Conservation (phyloP, 2,797 vertebrate genomes). For the Halcyon badia region DNA sequence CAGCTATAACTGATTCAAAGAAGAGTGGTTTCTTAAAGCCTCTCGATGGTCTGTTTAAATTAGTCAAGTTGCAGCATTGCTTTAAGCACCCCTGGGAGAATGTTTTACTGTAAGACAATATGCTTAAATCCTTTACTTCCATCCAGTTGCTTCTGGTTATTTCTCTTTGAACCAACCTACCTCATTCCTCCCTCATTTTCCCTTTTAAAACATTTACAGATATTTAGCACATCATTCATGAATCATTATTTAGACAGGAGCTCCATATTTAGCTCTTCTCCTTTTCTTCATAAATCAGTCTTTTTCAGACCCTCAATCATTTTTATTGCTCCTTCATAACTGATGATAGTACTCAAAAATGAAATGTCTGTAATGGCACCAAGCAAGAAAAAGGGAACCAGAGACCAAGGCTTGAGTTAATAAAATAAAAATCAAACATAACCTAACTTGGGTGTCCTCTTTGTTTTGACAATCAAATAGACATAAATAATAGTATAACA, state of each 20-base stretch:
- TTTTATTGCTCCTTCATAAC: conserved; percentile 61
- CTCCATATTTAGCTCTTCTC: conserved; percentile 38
- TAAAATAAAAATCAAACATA: conserved; percentile 47
- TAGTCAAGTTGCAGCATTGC: not conserved
- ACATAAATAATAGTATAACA: conserved; percentile 42
- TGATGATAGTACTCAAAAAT: conserved; percentile 53
- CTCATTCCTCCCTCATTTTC: not conserved
- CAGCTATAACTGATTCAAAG: not conserved
- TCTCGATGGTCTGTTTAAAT: not conserved
- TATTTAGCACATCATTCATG: not conserved
- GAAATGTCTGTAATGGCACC: conserved; percentile 22
- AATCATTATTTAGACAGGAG: conserved; percentile 48
- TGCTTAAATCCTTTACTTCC: not conserved
- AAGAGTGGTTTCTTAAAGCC: not conserved
- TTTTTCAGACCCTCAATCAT: conserved; percentile 40
- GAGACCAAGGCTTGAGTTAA: conserved; percentile 27
- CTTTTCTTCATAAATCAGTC: conserved; percentile 56
- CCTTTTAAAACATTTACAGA: conserved; percentile 5
- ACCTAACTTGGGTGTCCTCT: not conserved
- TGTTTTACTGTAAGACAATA: not conserved
- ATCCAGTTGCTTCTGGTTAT: not conserved
- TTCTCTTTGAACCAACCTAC: not conserved
- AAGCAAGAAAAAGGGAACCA: conserved; percentile 34
- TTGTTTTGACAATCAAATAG: conserved; percentile 24
- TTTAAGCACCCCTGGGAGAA: not conserved